These are phyloP conservation scores for Spea hammondii DNA, from an alignment of 2,797 vertebrate genomes.

Conservation along the genomic window DNA sequence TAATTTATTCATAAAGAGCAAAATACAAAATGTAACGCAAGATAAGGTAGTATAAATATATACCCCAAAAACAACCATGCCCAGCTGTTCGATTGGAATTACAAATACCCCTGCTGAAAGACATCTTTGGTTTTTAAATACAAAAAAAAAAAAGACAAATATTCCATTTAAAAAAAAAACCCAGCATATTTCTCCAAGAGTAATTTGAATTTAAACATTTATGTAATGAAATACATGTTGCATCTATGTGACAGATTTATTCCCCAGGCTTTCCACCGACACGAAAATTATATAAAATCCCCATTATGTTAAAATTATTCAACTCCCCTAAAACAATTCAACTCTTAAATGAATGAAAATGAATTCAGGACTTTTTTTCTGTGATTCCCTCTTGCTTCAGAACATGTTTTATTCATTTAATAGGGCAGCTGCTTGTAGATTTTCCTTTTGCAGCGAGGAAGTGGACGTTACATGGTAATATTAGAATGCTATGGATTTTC, in stretches of 20 bases:
- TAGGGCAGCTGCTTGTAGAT: background rate
- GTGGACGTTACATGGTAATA: background rate
- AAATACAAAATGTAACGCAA: no score
- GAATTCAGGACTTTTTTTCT: background rate
- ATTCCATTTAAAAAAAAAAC: background rate
- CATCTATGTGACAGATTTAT: background rate
- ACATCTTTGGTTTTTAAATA: background rate
- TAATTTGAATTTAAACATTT: slow-evolving; percentile 4
- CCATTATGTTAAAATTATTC: background rate
- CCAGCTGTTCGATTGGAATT: no score
- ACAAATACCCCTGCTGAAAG: background rate
- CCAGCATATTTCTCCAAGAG: background rate
- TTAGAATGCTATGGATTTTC: background rate
- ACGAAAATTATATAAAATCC: background rate
- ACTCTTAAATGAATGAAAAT: background rate
- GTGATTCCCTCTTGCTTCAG: background rate
- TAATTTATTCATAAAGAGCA: no score
- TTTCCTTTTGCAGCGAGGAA: background rate
- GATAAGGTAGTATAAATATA: no score
- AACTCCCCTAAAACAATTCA: background rate
- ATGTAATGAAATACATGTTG: background rate
- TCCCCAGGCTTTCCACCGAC: slow-evolving; percentile 1
- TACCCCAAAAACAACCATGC: no score
- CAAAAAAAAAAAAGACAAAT: background rate
- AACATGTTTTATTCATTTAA: slow-evolving; percentile 16